Percentiles rank a stretch among this genome's conserved stretches.
phyloP scores from a whole-genome alignment of 2,888 invertebrate genomes.

The Ochropleura plecta region DNA sequence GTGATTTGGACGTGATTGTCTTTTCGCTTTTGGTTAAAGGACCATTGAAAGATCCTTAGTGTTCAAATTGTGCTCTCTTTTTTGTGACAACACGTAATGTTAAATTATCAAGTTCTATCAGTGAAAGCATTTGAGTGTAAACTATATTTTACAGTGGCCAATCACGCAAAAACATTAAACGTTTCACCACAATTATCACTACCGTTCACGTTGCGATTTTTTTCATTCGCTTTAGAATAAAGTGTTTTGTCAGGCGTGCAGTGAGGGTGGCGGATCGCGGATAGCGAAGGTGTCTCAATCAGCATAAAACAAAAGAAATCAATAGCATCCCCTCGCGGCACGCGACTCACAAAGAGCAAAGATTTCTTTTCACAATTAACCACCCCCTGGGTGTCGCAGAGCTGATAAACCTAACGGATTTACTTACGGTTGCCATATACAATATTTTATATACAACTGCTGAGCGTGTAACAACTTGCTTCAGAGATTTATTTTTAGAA shows the following conservation, averaged over 20 bases:
- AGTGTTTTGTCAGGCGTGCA: conserved; percentile 87
- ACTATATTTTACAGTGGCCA: not conserved
- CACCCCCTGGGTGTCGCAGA: conserved; percentile 83
- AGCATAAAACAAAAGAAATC: conserved; percentile 91
- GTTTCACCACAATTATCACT: conserved; percentile 58
- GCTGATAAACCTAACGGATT: conserved; percentile 85
- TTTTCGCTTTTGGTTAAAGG: not conserved
- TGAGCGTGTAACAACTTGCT: not conserved
- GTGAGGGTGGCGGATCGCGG: conserved; percentile 79
- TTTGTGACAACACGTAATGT: not conserved
- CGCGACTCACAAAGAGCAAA: conserved; percentile 89
- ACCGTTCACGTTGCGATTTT: conserved; percentile 72
- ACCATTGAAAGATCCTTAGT: not conserved
- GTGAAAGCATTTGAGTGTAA: not conserved
- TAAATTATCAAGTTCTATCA: not conserved
- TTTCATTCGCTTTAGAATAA: conserved; percentile 83
- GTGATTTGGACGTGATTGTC: not conserved
- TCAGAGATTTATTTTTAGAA: conserved; percentile 13
- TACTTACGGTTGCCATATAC: conserved; percentile 72
- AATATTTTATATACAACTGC: not conserved
- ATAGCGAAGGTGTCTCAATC: conserved; percentile 90
- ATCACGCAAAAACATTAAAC: conserved; percentile 17
- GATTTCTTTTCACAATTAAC: conserved; percentile 91
- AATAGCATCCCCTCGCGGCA: conserved; percentile 83
- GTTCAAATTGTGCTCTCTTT: not conserved